phyloP scores from a whole-genome alignment of 2,113 vertebrate species.

The Sardina pilchardus region DNA sequence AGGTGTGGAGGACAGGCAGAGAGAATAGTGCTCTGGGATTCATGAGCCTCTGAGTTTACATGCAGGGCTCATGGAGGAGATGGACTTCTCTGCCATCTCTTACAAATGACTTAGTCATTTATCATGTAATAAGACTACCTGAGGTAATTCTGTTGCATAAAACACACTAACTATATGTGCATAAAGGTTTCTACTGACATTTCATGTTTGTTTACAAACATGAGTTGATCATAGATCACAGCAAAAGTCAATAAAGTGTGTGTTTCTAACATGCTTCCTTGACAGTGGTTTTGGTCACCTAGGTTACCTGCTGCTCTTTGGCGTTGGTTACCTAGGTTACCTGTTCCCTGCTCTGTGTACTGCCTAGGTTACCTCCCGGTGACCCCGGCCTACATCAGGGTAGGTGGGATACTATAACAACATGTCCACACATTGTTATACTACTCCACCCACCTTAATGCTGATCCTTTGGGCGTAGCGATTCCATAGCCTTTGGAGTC shows the following conservation, averaged over 20 bases:
- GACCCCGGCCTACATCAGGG: slow-evolving; percentile 90
- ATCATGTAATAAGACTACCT: neutral
- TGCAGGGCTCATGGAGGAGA: neutral
- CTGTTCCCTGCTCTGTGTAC: slow-evolving; percentile 57
- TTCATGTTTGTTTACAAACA: slow-evolving; percentile 6
- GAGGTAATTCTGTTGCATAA: neutral
- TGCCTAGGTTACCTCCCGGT: slow-evolving; percentile 80
- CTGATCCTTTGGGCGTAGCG: slow-evolving; percentile 97
- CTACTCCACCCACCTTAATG: slow-evolving; percentile 99
- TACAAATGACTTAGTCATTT: neutral
- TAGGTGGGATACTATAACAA: slow-evolving; percentile 99
- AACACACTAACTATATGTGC: neutral
- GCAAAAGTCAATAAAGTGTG: neutral
- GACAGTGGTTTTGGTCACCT: slow-evolving; percentile 12
- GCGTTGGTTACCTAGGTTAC: slow-evolving; percentile 37
- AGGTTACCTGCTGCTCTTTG: slow-evolving; percentile 39
- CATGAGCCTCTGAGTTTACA: slow-evolving; percentile 1
- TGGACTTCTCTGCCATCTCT: neutral
- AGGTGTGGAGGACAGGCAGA: neutral
- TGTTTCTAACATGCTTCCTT: slow-evolving; percentile 3
- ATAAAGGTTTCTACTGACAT: neutral
- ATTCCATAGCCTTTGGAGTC: slow-evolving; percentile 99
- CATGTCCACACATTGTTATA: slow-evolving; percentile 99
- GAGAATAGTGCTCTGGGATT: neutral
- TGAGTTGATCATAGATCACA: neutral